These are phyloP conservation scores for Andrena hattorfiana DNA, from an alignment of 2,888 invertebrate species.

Conservation along the genomic window DNA sequence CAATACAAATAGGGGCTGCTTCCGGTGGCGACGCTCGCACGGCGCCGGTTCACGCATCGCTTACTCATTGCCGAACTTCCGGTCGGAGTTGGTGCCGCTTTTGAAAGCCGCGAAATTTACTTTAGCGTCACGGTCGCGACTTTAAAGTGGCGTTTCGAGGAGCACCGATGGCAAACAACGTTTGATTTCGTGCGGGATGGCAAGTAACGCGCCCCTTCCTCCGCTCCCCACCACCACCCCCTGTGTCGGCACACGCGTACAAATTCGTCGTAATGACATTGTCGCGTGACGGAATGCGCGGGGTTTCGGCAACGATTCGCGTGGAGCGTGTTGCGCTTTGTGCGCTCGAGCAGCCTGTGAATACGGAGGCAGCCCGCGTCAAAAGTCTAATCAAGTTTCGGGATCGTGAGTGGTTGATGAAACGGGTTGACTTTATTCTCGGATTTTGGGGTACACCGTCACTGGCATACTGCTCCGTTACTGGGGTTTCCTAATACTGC, in stretches of 20 bases:
- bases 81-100: slow-evolving; percentile 66
- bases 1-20: slow-evolving; percentile 74
- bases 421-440: neutral
- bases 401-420: neutral
- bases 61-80: slow-evolving; percentile 77
- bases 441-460: neutral
- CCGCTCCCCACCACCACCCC: neutral
- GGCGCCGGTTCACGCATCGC: slow-evolving; percentile 77
- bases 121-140: slow-evolving; percentile 67
- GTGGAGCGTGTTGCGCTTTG: slow-evolving; percentile 24
- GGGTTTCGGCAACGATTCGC: slow-evolving; percentile 29
- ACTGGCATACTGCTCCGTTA: no score
- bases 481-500: no score
- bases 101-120: slow-evolving; percentile 75
- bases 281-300: slow-evolving; percentile 44
- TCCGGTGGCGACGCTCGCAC: slow-evolving; percentile 66
- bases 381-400: neutral
- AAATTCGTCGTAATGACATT: slow-evolving; percentile 50
- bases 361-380: neutral
- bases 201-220: slow-evolving; percentile 8
- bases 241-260: neutral
- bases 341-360: neutral
- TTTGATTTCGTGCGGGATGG: slow-evolving; percentile 63
- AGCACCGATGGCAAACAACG: slow-evolving; percentile 59
- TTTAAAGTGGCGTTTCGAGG: slow-evolving; percentile 65